Conservation (phyloP, 1,140 invertebrate species). For the Octopus bimaculoides region DNA sequence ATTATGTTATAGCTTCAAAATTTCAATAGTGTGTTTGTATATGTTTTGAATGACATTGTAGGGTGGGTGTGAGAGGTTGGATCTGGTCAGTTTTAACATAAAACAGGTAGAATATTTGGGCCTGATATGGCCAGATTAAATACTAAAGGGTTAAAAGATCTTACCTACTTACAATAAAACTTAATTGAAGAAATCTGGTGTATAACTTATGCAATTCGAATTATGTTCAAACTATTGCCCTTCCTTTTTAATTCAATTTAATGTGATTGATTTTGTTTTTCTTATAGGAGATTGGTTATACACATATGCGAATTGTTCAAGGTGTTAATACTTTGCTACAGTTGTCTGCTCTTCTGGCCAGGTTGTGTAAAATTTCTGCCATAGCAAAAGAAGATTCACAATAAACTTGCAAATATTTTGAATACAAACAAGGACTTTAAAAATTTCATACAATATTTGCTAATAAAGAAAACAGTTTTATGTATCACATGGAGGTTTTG, state of each 20-base stretch:
- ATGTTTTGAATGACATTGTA: no score
- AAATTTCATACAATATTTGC: no score
- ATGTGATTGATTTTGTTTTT: slow-evolving; percentile 2
- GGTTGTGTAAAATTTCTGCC: slow-evolving; percentile 67
- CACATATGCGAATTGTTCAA: slow-evolving; percentile 87
- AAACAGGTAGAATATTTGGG: no score
- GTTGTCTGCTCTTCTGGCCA: slow-evolving; percentile 81
- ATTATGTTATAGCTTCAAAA: no score
- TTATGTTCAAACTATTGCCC: not conserved
- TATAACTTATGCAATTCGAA: not conserved
- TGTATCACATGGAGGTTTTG: no score
- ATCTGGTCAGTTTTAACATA: no score
- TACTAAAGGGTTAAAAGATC: not conserved
- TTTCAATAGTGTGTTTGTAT: no score
- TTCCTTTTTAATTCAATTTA: not conserved
- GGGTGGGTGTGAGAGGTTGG: no score
- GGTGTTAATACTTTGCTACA: slow-evolving; percentile 86
- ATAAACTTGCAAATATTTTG: not conserved
- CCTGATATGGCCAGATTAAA: not conserved
- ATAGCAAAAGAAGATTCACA: slow-evolving; percentile 19
- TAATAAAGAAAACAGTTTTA: no score
- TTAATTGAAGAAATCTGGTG: not conserved
- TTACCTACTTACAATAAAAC: not conserved
- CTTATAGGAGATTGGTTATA: slow-evolving; percentile 84
- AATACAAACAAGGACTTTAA: no score